Percentiles rank a stretch among this genome's conserved stretches.
Conservation (phyloP, 23 tunicate genomes). For the Phallusia fumigata region DNA sequence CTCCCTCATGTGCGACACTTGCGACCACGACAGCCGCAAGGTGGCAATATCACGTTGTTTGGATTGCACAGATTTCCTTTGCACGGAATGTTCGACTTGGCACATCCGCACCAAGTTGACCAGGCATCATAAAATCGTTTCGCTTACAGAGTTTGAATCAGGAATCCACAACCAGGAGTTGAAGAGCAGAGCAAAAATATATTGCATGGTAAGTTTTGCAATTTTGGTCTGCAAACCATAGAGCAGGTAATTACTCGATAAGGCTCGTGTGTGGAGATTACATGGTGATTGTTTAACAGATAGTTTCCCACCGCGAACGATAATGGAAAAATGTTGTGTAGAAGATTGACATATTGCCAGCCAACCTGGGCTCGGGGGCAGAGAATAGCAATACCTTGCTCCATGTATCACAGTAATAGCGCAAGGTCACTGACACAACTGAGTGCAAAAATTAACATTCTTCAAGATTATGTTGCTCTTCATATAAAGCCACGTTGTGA, state of each 20-base stretch:
- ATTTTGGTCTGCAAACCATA: background rate
- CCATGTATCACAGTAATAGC: background rate
- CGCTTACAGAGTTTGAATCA: constrained; percentile 84
- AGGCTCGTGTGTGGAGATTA: background rate
- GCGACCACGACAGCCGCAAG: constrained; percentile 85
- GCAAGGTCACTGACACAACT: background rate
- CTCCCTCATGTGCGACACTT: constrained; percentile 92
- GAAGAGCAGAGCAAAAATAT: constrained; percentile 89
- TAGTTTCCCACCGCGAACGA: background rate
- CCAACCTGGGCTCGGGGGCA: background rate
- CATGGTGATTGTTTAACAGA: background rate
- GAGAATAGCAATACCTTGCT: background rate
- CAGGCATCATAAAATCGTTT: constrained; percentile 80
- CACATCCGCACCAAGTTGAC: constrained; percentile 92
- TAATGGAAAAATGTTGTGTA: background rate
- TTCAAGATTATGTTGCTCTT: background rate
- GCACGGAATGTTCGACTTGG: constrained; percentile 93
- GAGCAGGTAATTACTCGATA: background rate
- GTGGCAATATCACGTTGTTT: constrained; percentile 78
- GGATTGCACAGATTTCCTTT: constrained; percentile 93
- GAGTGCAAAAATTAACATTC: background rate
- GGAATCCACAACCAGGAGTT: constrained; percentile 95
- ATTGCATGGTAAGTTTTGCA: constrained; percentile 73
- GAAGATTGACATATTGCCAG: background rate
- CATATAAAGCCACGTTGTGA: background rate